Evolutionary conservation across 2,113 vertebrate genomes (phyloP).

Genomic region (Paraplagusia blochii): DNA sequence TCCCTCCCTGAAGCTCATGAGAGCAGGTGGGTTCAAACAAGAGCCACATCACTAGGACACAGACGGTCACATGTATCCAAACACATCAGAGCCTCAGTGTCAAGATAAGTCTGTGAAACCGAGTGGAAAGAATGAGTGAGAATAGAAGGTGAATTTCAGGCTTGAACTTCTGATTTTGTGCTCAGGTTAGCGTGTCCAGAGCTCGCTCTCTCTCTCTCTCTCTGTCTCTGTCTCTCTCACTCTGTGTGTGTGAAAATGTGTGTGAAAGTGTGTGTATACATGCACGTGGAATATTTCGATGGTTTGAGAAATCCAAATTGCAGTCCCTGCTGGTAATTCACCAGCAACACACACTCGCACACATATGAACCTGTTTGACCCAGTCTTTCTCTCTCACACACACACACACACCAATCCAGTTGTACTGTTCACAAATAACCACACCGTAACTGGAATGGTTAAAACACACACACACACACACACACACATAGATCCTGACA

Average conservation of each 20-base stretch:
- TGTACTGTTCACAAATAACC: no score
- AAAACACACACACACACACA: conserved; percentile 16
- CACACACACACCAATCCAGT: conserved; percentile 24
- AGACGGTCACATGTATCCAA: conserved; percentile 31
- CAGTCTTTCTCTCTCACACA: conserved; percentile 20
- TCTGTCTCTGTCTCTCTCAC: neutral
- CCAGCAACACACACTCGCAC: conserved; percentile 9
- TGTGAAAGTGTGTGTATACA: conserved; percentile 29
- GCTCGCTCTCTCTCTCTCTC: neutral
- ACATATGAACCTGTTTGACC: conserved; percentile 52
- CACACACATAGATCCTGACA: conserved; percentile 24
- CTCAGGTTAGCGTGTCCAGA: conserved; percentile 64
- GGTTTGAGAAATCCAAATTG: conserved; percentile 40
- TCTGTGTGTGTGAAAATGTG: conserved; percentile 4
- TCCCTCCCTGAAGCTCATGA: neutral
- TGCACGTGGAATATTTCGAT: conserved; percentile 31
- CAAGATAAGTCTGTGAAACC: conserved; percentile 44
- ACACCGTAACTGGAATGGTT: no score
- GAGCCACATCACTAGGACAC: conserved; percentile 23
- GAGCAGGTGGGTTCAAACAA: conserved; percentile 16
- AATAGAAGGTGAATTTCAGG: conserved; percentile 58
- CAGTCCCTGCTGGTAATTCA: conserved; percentile 14
- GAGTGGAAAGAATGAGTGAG: conserved; percentile 54
- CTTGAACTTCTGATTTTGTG: conserved; percentile 72
- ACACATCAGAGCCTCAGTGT: conserved; percentile 41